Evolutionary conservation across 2,888 invertebrate genomes (phyloP).

Genomic region (Tipula unca): DNA sequence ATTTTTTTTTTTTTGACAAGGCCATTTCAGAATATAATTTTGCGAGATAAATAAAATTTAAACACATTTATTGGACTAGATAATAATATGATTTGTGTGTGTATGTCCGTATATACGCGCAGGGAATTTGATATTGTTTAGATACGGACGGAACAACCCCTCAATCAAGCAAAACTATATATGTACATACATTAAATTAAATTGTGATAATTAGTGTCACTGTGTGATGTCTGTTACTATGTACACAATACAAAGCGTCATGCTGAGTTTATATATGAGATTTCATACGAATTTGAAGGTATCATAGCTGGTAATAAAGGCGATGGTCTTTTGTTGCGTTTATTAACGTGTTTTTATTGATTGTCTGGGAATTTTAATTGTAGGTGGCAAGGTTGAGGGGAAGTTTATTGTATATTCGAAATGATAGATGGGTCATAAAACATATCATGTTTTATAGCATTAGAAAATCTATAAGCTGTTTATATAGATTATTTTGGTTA

Average conservation of each 20-base stretch:
- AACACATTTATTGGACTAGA: not conserved
- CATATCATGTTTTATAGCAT: not conserved
- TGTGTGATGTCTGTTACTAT: not conserved
- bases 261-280: not conserved
- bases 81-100: not conserved
- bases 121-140: not conserved
- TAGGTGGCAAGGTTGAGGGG: not conserved
- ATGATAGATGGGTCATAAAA: not conserved
- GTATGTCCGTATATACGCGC: not conserved
- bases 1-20: not conserved
- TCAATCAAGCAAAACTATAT: not conserved
- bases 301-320: not conserved
- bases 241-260: not conserved
- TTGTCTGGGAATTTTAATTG: not conserved
- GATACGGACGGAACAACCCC: not conserved
- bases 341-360: not conserved
- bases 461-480: not conserved
- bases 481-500: too few relatives aligned
- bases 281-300: not conserved
- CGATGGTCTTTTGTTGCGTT: not conserved
- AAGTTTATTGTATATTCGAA: not conserved
- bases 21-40: not conserved
- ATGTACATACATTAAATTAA: not conserved
- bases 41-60: not conserved
- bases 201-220: not conserved